Evolutionary conservation across 92 coral and sea anemone genomes (phyloP).

Genomic region (Epizoanthus ramosus): DNA sequence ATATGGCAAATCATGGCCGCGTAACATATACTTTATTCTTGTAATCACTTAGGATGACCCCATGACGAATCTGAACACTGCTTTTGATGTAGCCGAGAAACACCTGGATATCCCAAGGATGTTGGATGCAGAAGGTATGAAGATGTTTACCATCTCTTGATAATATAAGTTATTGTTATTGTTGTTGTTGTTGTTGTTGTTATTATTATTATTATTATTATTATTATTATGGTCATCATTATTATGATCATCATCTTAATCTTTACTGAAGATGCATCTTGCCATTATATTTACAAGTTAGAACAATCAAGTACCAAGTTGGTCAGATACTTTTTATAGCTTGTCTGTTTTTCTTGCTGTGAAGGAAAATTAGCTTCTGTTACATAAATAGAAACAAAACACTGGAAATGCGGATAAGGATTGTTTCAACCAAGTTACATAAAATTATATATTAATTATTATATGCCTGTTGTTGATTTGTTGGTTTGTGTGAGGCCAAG

Average conservation of each 20-base stretch:
- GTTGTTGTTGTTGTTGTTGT: too few species aligned
- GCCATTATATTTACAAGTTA: neutral
- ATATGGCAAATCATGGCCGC: neutral
- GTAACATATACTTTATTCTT: neutral
- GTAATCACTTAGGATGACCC: slow-evolving; percentile 79
- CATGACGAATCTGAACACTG: slow-evolving; percentile 80
- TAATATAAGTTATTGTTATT: too few species aligned
- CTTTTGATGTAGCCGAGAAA: slow-evolving; percentile 97
- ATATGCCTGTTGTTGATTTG: too few species aligned
- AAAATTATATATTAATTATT: too few species aligned
- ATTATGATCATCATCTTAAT: too few species aligned
- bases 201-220: too few species aligned
- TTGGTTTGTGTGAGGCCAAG: too few species aligned
- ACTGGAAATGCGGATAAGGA: too few species aligned
- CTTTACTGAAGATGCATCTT: neutral
- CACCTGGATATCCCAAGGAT: slow-evolving; percentile 94
- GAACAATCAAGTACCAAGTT: neutral
- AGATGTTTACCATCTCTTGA: neutral
- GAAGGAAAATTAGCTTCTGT: too few species aligned
- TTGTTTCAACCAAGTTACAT: too few species aligned
- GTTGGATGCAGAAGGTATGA: slow-evolving; percentile 97
- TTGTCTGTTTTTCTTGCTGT: neutral
- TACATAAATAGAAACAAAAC: too few species aligned
- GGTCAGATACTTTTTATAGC: neutral
- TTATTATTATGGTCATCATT: too few species aligned